phyloP scores from a whole-genome alignment of 2,113 vertebrate species.

The Monopterus albus region DNA sequence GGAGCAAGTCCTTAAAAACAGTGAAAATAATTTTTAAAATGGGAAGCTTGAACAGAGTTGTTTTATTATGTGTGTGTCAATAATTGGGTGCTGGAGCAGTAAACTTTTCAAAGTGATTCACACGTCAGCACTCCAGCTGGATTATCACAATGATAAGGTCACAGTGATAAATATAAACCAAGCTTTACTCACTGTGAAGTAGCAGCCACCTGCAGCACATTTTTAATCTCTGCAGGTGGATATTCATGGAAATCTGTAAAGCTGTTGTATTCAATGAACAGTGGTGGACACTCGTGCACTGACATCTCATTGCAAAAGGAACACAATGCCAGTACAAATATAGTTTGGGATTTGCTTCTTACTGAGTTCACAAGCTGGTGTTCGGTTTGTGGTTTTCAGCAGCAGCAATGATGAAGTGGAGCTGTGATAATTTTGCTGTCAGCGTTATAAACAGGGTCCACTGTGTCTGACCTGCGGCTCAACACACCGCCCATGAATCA shows the following conservation, averaged over 20 bases:
- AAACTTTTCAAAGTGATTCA: conserved; percentile 14
- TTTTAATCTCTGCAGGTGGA: background rate
- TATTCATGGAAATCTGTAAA: background rate
- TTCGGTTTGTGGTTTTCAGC: background rate
- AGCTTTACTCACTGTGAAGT: conserved; percentile 24
- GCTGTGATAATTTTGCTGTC: conserved; percentile 65
- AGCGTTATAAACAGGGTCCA: conserved; percentile 68
- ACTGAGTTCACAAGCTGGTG: background rate
- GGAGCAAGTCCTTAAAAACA: background rate
- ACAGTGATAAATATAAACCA: conserved; percentile 7
- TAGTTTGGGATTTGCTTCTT: background rate
- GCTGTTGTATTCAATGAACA: fast-evolving
- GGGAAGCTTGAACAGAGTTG: background rate
- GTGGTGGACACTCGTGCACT: too few relatives aligned
- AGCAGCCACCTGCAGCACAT: conserved; percentile 12
- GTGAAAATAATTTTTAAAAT: background rate
- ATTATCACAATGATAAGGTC: conserved; percentile 24
- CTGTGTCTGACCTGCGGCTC: conserved; percentile 60
- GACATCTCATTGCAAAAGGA: too few relatives aligned
- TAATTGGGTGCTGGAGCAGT: background rate
- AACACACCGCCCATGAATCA: conserved; percentile 72
- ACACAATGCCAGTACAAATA: background rate
- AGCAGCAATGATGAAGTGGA: conserved; percentile 59
- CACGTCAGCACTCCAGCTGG: conserved; percentile 28
- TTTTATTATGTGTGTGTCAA: conserved; percentile 1